These are phyloP conservation scores for Molanna angustata DNA, from an alignment of 2,888 invertebrate genomes.

Conservation along the genomic window DNA sequence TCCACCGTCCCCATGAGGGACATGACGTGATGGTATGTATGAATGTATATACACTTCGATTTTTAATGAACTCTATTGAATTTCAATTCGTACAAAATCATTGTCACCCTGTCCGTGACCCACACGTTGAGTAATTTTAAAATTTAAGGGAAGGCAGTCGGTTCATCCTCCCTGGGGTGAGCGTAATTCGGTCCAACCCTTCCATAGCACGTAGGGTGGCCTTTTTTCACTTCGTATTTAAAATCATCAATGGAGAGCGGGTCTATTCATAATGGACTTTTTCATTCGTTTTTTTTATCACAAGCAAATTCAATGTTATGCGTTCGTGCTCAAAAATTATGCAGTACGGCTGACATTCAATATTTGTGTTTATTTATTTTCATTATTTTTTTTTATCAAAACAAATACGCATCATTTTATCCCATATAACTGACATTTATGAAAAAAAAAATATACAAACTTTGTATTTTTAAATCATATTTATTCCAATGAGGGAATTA, in stretches of 20 bases:
- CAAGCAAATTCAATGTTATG: neutral
- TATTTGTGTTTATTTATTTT: too few relatives aligned
- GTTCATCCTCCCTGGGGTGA: slow-evolving; percentile 26
- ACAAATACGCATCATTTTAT: too few relatives aligned
- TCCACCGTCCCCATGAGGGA: too few relatives aligned
- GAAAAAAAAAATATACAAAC: too few relatives aligned
- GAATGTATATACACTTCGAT: too few relatives aligned
- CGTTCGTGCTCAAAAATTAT: neutral
- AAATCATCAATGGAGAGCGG: slow-evolving; percentile 31
- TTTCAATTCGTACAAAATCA: too few relatives aligned
- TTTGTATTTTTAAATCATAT: too few relatives aligned
- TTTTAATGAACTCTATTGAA: too few relatives aligned
- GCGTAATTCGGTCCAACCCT: slow-evolving; percentile 33
- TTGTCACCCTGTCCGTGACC: slow-evolving; percentile 2
- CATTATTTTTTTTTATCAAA: too few relatives aligned
- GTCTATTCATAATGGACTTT: slow-evolving; percentile 25
- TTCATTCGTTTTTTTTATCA: slow-evolving; percentile 6
- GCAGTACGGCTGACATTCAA: neutral
- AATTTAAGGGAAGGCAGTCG: slow-evolving; percentile 11
- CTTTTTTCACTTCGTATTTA: slow-evolving; percentile 29
- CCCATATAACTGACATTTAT: too few relatives aligned
- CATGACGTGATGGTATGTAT: too few relatives aligned
- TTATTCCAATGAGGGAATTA: too few relatives aligned
- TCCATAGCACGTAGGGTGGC: slow-evolving; percentile 30
- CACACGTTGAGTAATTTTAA: slow-evolving; percentile 8